Evolutionary conservation across 2,888 invertebrate species (phyloP).

Genomic region (Cerceris rybyensis): DNA sequence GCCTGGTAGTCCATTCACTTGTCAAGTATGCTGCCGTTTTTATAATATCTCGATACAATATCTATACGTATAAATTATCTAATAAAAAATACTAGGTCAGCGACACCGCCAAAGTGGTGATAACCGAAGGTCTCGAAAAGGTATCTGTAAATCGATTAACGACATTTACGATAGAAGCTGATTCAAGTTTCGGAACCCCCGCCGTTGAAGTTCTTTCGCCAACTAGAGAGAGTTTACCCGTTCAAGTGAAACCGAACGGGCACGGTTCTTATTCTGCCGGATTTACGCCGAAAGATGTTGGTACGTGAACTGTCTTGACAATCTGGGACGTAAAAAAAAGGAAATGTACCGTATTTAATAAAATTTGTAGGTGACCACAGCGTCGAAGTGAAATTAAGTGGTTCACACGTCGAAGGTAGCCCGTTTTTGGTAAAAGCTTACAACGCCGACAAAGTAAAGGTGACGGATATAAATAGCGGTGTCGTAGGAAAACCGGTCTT

Average conservation of each 20-base stretch:
- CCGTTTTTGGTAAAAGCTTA: constrained; percentile 98
- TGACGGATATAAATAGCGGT: constrained; percentile 95
- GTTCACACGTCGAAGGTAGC: constrained; percentile 95
- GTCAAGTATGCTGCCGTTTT: constrained; percentile 78
- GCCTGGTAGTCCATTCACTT: constrained; percentile 87
- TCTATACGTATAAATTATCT: background rate
- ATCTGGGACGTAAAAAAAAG: background rate
- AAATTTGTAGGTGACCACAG: constrained; percentile 89
- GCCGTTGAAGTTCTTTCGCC: constrained; percentile 88
- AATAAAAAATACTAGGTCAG: constrained; percentile 71
- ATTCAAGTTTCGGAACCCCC: constrained; percentile 86
- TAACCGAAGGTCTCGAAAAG: constrained; percentile 92
- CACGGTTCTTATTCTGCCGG: constrained; percentile 92
- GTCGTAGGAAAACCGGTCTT: constrained; percentile 96
- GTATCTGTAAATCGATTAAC: constrained; percentile 93
- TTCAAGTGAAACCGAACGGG: constrained; percentile 91
- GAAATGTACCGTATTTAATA: background rate
- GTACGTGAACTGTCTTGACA: constrained; percentile 80
- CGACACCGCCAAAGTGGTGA: constrained; percentile 84
- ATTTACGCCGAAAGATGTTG: constrained; percentile 94
- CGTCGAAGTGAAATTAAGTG: constrained; percentile 89
- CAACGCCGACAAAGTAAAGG: constrained; percentile 96
- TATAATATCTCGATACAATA: background rate
- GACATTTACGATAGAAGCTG: constrained; percentile 93
- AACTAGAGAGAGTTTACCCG: constrained; percentile 85